Base-by-base conservation (phyloP, 2,797 vertebrate genomes). In the Sorex maritimensis region DNA sequence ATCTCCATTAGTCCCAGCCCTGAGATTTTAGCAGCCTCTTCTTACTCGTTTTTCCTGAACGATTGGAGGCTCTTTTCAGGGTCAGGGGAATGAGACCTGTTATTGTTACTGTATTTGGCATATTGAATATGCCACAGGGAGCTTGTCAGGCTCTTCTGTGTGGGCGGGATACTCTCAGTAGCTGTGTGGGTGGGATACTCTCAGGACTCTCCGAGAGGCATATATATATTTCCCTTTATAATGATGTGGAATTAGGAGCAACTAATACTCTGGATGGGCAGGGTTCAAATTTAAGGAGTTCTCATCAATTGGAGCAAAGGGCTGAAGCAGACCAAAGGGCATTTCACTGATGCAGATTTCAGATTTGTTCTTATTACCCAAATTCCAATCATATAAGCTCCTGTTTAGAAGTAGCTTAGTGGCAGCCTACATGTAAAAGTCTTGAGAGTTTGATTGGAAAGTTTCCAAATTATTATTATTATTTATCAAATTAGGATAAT, bases 391-490 rank as follows among this genome's bases (percentile, higher is more conserved):
- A 38, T 2, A 28, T 58, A 67, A 86, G 28, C 28, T 81, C 30
- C 15, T 23, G 68, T 61, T 61, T 61, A 61, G 19, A 61, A 61
- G 21, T 23, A 61, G 19, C 19, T 87, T 81, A 85, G 75, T 73
- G 74, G 30, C 38, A 88, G 61, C 21, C 12, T 21, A 61, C 67
- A 79, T 82, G 63, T 24, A 15, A 77, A 90, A 94, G 46, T 34
- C 78, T 88, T n/a, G 6, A 13, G 61, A 2, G 68, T 82, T 93
- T 80, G 49, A 17, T 65, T 88, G 86, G 34, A 85, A 92, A 81
- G 61, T 72, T 73, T 75, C 88, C 41, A 72, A 46, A 41, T 90
- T 73, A 77, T 72, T 41, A n/a, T 55, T 67, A 52, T 38, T 68
- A 69, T 72, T 88, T 77, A 75, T 13, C 58, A 74, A 79, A 30